phyloP scores from a whole-genome alignment of 2,888 invertebrate genomes.

The Parnassius apollo region DNA sequence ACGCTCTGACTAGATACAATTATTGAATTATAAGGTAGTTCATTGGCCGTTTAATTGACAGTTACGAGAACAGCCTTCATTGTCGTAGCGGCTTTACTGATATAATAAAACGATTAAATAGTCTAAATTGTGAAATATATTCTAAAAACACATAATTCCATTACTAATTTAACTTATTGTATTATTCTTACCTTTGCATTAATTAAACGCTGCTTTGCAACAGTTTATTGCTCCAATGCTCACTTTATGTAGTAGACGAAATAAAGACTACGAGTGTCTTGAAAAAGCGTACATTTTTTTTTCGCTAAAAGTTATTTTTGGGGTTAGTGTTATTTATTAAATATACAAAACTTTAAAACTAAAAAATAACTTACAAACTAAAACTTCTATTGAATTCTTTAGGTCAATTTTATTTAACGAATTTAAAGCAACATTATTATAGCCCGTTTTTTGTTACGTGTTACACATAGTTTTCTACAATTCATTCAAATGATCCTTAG shows the following conservation, averaged over 20 bases:
- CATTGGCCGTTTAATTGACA: conserved; percentile 20
- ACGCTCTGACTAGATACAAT: conserved; percentile 1
- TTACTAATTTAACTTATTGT: conserved; percentile 7
- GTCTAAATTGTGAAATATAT: conserved; percentile 6
- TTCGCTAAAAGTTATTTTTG: too few species aligned
- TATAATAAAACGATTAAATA: conserved; percentile 7
- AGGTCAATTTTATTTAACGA: too few species aligned
- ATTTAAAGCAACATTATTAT: too few species aligned
- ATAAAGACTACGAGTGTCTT: too few species aligned
- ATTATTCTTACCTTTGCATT: conserved; percentile 10
- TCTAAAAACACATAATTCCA: conserved; percentile 10
- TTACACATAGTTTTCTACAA: too few species aligned
- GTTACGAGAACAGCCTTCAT: conserved; percentile 8
- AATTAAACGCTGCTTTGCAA: conserved; percentile 5
- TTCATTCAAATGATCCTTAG: too few species aligned
- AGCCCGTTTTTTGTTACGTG: too few species aligned
- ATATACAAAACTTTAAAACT: too few species aligned
- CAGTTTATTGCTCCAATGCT: conserved; percentile 13
- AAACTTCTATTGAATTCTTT: too few species aligned
- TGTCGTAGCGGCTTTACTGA: conserved; percentile 8
- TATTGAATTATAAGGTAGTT: conserved; percentile 12
- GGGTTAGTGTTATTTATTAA: too few species aligned
- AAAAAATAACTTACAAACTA: too few species aligned
- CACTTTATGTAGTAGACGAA: not conserved
- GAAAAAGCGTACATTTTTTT: too few species aligned